These are phyloP conservation scores for Hedya salicella DNA, from an alignment of 2,888 invertebrate genomes.

Conservation along the genomic window DNA sequence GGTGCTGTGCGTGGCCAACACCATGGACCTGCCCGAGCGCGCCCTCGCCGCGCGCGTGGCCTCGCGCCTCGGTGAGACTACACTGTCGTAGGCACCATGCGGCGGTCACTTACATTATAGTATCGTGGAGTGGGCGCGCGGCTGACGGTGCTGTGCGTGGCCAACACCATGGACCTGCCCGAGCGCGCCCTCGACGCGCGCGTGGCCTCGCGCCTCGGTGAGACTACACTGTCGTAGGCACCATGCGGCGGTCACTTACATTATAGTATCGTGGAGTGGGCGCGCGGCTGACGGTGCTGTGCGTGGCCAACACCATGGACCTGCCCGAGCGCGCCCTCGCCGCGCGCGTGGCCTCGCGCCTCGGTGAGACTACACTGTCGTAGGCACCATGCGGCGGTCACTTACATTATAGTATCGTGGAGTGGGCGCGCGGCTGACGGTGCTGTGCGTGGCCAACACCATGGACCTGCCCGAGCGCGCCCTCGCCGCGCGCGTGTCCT, in stretches of 20 bases:
- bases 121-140: constrained; percentile 14
- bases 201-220: too few species aligned
- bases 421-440: constrained; percentile 97
- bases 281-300: constrained; percentile 95
- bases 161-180: too few species aligned
- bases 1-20: constrained; percentile 98
- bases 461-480: constrained; percentile 98
- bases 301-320: constrained; percentile 99
- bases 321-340: constrained; percentile 96
- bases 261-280: constrained; percentile 99
- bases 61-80: constrained; percentile 72
- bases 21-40: constrained; percentile 98
- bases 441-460: constrained; percentile 98
- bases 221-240: too few species aligned
- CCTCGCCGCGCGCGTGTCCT: constrained; percentile 90
- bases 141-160: too few species aligned
- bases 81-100: neutral
- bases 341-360: constrained; percentile 87
- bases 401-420: constrained; percentile 98
- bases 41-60: constrained; percentile 92
- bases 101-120: constrained; percentile 37
- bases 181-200: too few species aligned
- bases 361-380: constrained; percentile 58
- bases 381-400: constrained; percentile 96
- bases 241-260: constrained; percentile 67